These are phyloP conservation scores for Lutraria lutraria DNA, from an alignment of 2,888 invertebrate genomes.

Conservation along the genomic window DNA sequence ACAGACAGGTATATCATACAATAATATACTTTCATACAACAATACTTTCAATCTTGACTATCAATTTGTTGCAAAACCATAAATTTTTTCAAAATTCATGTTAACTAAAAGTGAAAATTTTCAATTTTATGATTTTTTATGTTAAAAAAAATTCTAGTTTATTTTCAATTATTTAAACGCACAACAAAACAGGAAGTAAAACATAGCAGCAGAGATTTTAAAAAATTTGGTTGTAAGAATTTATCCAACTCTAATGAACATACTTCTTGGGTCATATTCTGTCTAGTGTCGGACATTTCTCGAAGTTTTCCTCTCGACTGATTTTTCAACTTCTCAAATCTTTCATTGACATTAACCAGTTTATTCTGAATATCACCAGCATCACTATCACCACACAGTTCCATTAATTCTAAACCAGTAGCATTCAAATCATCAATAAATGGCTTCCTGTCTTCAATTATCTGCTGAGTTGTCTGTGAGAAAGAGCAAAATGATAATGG, in stretches of 20 bases:
- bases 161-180: no score
- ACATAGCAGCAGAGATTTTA: no score
- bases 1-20: background rate
- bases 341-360: slow-evolving; percentile 82
- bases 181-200: no score
- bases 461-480: slow-evolving; percentile 83
- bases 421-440: slow-evolving; percentile 85
- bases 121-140: no score
- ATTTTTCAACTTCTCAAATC: slow-evolving; percentile 84
- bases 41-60: no score
- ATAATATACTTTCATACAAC: no score
- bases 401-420: slow-evolving; percentile 86
- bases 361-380: slow-evolving; percentile 84
- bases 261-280: slow-evolving; percentile 84
- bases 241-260: background rate
- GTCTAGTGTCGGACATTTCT: slow-evolving; percentile 82
- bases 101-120: no score
- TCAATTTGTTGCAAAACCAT: no score
- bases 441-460: slow-evolving; percentile 86
- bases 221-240: no score
- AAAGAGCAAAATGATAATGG: background rate
- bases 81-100: no score
- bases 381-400: slow-evolving; percentile 85
- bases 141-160: no score
- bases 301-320: slow-evolving; percentile 82